These are phyloP conservation scores for Microcebus griseorufus DNA, from an alignment of 2,113 vertebrate species.

Conservation along the genomic window DNA sequence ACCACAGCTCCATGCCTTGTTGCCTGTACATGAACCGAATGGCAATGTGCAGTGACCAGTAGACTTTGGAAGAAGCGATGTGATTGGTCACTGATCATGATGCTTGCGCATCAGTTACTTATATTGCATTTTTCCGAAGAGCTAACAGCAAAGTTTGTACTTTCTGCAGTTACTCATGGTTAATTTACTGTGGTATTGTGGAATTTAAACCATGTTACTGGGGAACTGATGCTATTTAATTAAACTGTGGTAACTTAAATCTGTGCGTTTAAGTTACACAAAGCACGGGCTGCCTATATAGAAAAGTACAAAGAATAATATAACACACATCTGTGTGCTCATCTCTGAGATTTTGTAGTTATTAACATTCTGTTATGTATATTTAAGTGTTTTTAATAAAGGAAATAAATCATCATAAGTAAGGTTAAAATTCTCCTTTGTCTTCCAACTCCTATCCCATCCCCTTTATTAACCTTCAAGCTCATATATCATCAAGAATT, in stretches of 20 bases:
- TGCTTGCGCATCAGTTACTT: neutral
- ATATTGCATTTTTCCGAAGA: neutral
- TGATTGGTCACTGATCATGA: neutral
- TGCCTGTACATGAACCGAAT: neutral
- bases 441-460: neutral
- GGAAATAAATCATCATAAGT: constrained; percentile 17
- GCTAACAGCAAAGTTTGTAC: neutral
- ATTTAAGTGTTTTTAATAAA: neutral
- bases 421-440: neutral
- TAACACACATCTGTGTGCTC: neutral
- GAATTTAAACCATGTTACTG: neutral
- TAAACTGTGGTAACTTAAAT: neutral
- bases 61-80: neutral
- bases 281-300: neutral
- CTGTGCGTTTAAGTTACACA: neutral
- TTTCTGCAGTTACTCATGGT: neutral
- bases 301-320: neutral
- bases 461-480: neutral
- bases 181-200: neutral
- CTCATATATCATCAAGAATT: neutral
- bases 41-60: neutral
- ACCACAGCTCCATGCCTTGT: neutral
- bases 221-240: neutral
- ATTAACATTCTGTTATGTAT: neutral
- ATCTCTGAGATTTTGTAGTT: neutral